Evolutionary conservation across 1,140 invertebrate genomes (phyloP).

Genomic region (Oscheius sp.): DNA sequence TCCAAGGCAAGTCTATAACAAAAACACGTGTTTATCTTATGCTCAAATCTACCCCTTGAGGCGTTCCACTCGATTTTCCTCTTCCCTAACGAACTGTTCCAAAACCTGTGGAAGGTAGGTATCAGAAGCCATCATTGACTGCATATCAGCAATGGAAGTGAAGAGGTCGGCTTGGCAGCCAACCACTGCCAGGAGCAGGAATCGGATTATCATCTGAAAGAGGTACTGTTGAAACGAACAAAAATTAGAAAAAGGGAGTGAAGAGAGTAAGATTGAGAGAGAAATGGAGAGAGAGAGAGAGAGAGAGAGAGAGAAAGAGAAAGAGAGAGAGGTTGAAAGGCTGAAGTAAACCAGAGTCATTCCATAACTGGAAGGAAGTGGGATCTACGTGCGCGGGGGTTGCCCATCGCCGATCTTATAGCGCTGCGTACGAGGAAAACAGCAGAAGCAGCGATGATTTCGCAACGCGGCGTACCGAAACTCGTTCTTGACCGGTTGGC

Average conservation of each 20-base stretch:
- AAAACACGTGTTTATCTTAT: neutral
- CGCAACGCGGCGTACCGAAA: neutral
- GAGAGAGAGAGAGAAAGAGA: neutral
- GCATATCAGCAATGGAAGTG: slow-evolving; percentile 28
- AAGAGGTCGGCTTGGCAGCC: slow-evolving; percentile 5
- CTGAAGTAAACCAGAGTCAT: neutral
- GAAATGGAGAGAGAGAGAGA: neutral
- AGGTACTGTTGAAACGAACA: neutral
- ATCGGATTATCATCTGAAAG: neutral
- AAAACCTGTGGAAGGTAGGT: neutral
- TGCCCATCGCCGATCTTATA: neutral
- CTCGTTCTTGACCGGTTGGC: neutral
- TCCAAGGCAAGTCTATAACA: slow-evolving; percentile 22
- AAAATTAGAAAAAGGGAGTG: neutral
- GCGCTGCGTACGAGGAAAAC: slow-evolving; percentile 4
- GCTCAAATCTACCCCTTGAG: slow-evolving; percentile 8
- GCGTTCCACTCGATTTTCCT: neutral
- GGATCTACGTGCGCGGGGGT: too few relatives aligned
- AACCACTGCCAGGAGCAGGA: neutral
- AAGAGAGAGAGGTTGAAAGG: neutral
- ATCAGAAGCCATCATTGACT: slow-evolving; percentile 2
- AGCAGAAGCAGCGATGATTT: slow-evolving; percentile 7
- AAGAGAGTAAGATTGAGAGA: neutral
- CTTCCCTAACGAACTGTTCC: neutral
- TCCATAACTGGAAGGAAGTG: too few relatives aligned